Conservation (phyloP, 2,113 vertebrate species). For the Bubo bubo region DNA sequence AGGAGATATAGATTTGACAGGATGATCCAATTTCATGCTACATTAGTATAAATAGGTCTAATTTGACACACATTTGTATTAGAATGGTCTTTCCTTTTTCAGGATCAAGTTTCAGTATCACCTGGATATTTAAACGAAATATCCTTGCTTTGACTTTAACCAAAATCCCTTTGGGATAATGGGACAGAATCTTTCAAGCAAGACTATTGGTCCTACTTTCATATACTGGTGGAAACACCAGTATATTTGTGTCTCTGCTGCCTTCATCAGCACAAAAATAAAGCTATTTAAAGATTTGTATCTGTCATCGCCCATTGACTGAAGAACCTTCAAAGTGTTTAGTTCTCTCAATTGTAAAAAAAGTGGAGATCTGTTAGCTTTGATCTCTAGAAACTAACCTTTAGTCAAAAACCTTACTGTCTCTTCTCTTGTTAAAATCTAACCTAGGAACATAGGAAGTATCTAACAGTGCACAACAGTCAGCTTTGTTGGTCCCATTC, state of each 20-base stretch:
- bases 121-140: slow-evolving; percentile 20
- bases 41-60: slow-evolving; percentile 50
- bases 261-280: not conserved
- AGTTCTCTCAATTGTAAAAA: not conserved
- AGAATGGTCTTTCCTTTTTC: slow-evolving; percentile 31
- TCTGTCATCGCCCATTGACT: not conserved
- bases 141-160: slow-evolving; percentile 18
- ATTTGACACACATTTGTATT: slow-evolving; percentile 25
- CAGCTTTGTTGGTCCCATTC: not conserved
- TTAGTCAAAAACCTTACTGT: not conserved
- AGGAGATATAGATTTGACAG: slow-evolving; percentile 42
- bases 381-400: not conserved
- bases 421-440: not conserved
- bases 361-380: not conserved
- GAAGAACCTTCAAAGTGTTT: not conserved
- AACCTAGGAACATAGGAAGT: not conserved
- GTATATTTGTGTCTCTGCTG: not conserved
- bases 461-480: not conserved
- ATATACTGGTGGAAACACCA: not conserved
- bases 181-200: not conserved
- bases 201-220: not conserved
- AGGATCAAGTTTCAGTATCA: slow-evolving; percentile 22
- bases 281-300: not conserved
- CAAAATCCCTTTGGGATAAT: not conserved
- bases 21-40: slow-evolving; percentile 66